Percentiles rank a stretch among this genome's conserved stretches.
These are phyloP conservation scores for Synanthedon andrenaeformis DNA, from an alignment of 2,888 invertebrate genomes.

Conservation along the genomic window DNA sequence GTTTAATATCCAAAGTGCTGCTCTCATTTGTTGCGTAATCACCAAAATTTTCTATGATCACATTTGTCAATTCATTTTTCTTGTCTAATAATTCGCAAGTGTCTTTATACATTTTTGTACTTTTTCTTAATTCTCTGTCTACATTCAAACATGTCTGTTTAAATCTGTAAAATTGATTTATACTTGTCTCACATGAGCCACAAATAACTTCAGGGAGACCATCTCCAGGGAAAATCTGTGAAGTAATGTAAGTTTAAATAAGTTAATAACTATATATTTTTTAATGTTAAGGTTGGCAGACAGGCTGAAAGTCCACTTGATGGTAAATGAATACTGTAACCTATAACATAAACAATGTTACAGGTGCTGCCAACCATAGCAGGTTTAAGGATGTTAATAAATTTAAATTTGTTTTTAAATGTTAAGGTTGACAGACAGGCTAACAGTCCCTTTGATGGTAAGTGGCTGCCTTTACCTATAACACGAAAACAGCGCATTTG, in stretches of 20 bases:
- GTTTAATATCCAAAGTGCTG: neutral
- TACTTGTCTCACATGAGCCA: conserved; percentile 15
- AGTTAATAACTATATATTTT: too few species aligned
- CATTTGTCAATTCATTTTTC: neutral
- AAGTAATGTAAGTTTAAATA: neutral
- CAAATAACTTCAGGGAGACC: conserved; percentile 19
- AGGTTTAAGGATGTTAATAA: too few species aligned
- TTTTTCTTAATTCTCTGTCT: conserved; percentile 6
- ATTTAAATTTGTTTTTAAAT: too few species aligned
- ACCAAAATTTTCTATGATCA: neutral
- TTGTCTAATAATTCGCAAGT: neutral
- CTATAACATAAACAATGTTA: too few species aligned
- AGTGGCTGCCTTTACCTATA: too few species aligned
- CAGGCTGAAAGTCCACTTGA: too few species aligned
- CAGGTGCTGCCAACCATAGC: too few species aligned
- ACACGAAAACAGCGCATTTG: too few species aligned
- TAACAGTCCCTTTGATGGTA: too few species aligned
- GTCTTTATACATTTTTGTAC: neutral
- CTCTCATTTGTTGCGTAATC: neutral
- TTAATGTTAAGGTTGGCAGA: too few species aligned
- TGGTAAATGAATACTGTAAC: too few species aligned
- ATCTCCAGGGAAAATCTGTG: conserved; percentile 15
- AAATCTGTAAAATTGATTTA: conserved; percentile 23
- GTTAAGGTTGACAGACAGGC: too few species aligned
- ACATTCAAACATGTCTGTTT: conserved; percentile 20